Conservation (phyloP, 1,140 invertebrate species). For the Tetramorium parvispinum region DNA sequence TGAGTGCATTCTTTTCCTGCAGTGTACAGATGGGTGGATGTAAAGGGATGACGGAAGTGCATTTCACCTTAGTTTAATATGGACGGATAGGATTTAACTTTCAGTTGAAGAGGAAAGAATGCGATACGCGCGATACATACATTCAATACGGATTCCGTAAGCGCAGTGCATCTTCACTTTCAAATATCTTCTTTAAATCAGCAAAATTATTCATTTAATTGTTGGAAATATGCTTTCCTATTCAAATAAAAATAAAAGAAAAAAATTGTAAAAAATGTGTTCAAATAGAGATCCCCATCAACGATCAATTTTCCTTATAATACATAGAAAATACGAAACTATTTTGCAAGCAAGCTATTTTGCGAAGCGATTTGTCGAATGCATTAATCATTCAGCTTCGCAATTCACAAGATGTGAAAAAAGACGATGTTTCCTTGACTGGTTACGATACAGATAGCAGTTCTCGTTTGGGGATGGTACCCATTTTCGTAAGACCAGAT, state of each 20-base stretch:
- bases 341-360: background rate
- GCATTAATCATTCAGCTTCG: constrained; percentile 32
- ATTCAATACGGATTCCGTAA: background rate
- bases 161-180: background rate
- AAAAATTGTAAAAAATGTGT: background rate
- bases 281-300: background rate
- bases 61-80: constrained; percentile 65
- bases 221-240: background rate
- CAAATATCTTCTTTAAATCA: background rate
- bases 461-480: constrained; percentile 25
- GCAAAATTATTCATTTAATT: constrained; percentile 21
- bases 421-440: constrained; percentile 8
- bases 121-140: background rate
- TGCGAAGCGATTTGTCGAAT: background rate
- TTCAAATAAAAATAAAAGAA: constrained; percentile 14
- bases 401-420: background rate
- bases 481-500: constrained; percentile 44
- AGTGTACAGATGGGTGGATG: background rate
- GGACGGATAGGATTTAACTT: constrained; percentile 71
- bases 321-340: background rate
- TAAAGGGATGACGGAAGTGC: constrained; percentile 57
- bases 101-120: constrained; percentile 28
- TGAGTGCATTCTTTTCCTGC: constrained; percentile 32
- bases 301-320: background rate
- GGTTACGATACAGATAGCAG: constrained; percentile 15